Base-by-base conservation (phyloP, 2,888 invertebrate species). In the Sesia bembeciformis region DNA sequence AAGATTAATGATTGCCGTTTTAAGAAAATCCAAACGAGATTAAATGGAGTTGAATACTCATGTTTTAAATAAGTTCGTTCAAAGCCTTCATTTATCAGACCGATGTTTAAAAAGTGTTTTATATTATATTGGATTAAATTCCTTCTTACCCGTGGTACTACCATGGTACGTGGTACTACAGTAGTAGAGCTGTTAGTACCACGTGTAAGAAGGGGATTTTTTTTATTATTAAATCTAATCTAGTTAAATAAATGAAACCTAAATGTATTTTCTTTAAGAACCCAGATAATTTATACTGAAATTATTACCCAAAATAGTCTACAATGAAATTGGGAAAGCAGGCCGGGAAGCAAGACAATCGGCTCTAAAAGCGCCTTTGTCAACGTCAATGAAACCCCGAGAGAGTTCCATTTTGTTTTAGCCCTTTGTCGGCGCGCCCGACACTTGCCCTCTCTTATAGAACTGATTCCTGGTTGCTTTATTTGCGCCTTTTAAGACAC, bases 341-440 rank as follows among this genome's bases (percentile, higher is more conserved):
- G 42, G 50, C 7, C 55, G 53, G 56, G 57, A 54, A 43, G 46
- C 43, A 52, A 58, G 53, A 66, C 68, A 70, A 68, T 68, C 65
- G 61, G 49, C 59, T 60, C 59, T 66, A 64, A 70, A 64, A 66
- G 68, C 65, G 63, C 60, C 64, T 65, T 70, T 70, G 70, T 70
- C 62, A 64, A 62, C 64, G 64, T 70, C 69, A 70, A 69, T 70
- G 70, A 68, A 70, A 68, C 60, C 62, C 50, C 56, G 56, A 56
- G 58, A 63, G 68, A 68, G 68, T 68, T 63, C 59, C 68, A 70
- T 65, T 69, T 70, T 67, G 67, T 67, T 60, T 50, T 58, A 49
- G 54, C 53, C 58, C 54, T 60, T 63, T 64, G 62, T 64, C n/a
- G 8, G 46, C 8, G 46, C 46, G 46, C 46, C 46, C 46, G 46